phyloP scores from a whole-genome alignment of 2,888 invertebrate genomes.

The Aspidapion aeneum region DNA sequence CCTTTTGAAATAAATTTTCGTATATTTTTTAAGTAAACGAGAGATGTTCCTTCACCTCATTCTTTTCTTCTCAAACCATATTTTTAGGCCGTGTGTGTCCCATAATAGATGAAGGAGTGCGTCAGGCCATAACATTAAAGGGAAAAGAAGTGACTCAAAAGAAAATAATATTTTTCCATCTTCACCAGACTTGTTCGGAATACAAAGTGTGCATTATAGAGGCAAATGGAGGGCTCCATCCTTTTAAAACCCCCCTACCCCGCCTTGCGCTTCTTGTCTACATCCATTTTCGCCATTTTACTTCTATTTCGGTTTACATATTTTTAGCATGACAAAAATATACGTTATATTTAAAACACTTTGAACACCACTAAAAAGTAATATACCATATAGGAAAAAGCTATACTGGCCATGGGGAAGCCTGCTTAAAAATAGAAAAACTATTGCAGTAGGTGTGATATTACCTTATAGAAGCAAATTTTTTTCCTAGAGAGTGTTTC shows the following conservation, averaged over 20 bases:
- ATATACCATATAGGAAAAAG: too few species aligned
- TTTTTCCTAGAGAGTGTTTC: too few species aligned
- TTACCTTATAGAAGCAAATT: too few species aligned
- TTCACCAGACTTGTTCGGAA: conserved; percentile 43
- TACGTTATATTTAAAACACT: conserved; percentile 38
- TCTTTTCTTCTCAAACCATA: too few species aligned
- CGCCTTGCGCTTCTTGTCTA: conserved; percentile 6
- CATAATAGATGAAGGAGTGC: conserved; percentile 1
- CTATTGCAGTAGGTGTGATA: too few species aligned
- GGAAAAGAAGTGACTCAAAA: conserved; percentile 43
- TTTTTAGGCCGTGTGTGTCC: not conserved
- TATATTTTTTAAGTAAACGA: too few species aligned
- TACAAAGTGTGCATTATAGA: conserved; percentile 46
- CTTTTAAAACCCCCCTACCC: conserved; percentile 28
- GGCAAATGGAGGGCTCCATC: conserved; percentile 43
- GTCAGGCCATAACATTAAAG: conserved; percentile 26
- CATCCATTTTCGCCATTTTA: conserved; percentile 34
- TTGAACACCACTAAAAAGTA: too few species aligned
- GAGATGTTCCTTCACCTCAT: too few species aligned
- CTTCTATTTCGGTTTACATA: conserved; percentile 47
- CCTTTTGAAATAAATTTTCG: too few species aligned
- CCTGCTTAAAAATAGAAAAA: too few species aligned
- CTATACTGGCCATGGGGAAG: too few species aligned
- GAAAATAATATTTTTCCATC: conserved; percentile 47
- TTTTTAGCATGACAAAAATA: conserved; percentile 39